Conservation (phyloP, 2,888 invertebrate genomes). For the Clusia tigrina region DNA sequence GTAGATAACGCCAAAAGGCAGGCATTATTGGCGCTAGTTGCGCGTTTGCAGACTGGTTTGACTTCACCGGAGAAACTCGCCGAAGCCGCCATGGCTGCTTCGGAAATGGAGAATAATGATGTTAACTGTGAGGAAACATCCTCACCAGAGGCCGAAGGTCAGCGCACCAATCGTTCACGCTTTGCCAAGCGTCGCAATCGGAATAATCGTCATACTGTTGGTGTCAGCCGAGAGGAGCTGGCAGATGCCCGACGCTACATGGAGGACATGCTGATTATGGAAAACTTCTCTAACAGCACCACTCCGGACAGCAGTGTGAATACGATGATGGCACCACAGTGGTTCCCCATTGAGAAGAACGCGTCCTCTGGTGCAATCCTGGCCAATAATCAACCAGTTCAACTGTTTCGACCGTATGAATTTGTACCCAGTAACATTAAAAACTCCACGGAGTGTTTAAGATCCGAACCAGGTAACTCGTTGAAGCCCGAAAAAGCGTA, state of each 20-base stretch:
- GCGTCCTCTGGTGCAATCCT: constrained; percentile 65
- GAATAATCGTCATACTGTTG: constrained; percentile 80
- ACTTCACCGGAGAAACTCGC: constrained; percentile 58
- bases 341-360: constrained; percentile 62
- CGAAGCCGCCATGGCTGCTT: constrained; percentile 26
- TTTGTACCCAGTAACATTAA: constrained; percentile 52
- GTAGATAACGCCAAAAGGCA: constrained; percentile 67
- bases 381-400: constrained; percentile 23
- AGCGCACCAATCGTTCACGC: constrained; percentile 64
- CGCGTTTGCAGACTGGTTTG: constrained; percentile 72
- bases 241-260: constrained; percentile 80
- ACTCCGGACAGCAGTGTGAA: constrained; percentile 44
- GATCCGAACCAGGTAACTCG: neutral
- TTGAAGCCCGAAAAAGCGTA: neutral
- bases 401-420: constrained; percentile 58
- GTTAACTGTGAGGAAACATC: constrained; percentile 43
- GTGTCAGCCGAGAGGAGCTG: constrained; percentile 82
- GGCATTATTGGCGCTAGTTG: constrained; percentile 74
- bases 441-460: constrained; percentile 31
- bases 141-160: constrained; percentile 51
- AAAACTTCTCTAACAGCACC: constrained; percentile 52
- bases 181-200: constrained; percentile 70
- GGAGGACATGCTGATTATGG: constrained; percentile 70
- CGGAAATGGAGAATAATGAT: constrained; percentile 5
- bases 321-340: constrained; percentile 48